Evolutionary conservation across 2,113 vertebrate genomes (phyloP).

Genomic region (Pangasianodon hypophthalmus): DNA sequence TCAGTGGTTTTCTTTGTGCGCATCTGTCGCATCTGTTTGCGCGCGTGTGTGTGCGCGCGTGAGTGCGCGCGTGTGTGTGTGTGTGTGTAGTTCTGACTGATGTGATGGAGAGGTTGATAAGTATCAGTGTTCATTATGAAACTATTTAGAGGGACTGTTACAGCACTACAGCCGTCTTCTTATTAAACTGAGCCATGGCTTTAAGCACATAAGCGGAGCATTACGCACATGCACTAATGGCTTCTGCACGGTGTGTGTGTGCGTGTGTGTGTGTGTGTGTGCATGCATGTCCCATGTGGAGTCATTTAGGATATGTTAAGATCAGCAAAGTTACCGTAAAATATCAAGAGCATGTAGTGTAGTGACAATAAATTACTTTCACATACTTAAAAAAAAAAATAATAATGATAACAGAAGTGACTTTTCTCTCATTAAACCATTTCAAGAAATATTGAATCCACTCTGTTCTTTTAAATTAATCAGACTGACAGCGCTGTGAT

Average conservation of each 20-base stretch:
- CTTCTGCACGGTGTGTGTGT: not conserved
- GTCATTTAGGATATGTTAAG: not conserved
- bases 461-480: too few relatives aligned
- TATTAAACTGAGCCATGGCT: not conserved
- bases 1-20: conserved; percentile 63
- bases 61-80: not conserved
- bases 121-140: not conserved
- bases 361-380: not conserved
- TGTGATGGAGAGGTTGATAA: not conserved
- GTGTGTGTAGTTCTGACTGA: not conserved
- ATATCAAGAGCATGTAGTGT: not conserved
- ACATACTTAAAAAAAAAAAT: not conserved
- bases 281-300: not conserved
- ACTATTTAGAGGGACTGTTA: not conserved
- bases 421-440: not conserved
- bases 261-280: not conserved
- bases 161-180: not conserved
- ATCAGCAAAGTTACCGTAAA: not conserved
- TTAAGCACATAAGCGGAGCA: not conserved
- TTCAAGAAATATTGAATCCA: not conserved
- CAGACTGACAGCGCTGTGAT: not conserved
- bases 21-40: not conserved
- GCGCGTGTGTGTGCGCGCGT: not conserved
- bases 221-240: not conserved
- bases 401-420: not conserved